Base-by-base conservation (phyloP, 2,113 vertebrate genomes). In the Amazona vittata region DNA sequence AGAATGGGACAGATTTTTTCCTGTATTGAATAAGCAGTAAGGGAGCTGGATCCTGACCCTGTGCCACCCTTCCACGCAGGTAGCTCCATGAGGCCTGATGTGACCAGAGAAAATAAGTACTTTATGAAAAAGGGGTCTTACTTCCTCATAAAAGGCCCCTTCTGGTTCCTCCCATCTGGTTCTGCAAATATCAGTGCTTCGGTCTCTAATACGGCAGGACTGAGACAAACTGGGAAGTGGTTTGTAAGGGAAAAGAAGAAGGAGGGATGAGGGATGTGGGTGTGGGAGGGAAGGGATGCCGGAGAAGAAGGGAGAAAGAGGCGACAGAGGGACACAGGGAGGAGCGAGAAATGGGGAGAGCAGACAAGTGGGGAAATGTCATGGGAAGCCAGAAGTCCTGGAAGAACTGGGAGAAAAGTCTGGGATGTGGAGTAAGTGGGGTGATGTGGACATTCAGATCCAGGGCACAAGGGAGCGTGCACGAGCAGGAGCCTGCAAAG, bases 131-230 rank as follows among this genome's bases (percentile, higher is more conserved):
- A 86, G 2, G 8, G 6, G 15, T 21, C 8, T 67, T 71, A 20
- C 0, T 68, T 67, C 46, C 22, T 91, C 57, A 6, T 13, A 35
- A 16, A 80, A 75, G 16, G 49, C 19, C 12, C 6, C 4, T 71
- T 83, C 49, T 68, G 15, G 8, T 85, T 5, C 22, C 19, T 11
- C 8, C 9, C 4, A 0, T 63, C 10, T 80, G 18, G 3, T 76
- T 83, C 39, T 76, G 24, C 35, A 60, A 69, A 82, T 81, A 64
- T 18, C 43, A 14, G 37, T 19, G 18, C 15, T 50, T 93, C 85
- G 37, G 24, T 80, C 28, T 92, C 11, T 55, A 19, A 25, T 26
- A 47, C 0, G 0, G 10, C 1, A 4, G 25, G 28, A 55, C 25
- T 46, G 74, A 39, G 39, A 50, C 33, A 63, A 68, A 59, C 35